phyloP scores from a whole-genome alignment of 2,888 invertebrate genomes.

The Seira ritae region DNA sequence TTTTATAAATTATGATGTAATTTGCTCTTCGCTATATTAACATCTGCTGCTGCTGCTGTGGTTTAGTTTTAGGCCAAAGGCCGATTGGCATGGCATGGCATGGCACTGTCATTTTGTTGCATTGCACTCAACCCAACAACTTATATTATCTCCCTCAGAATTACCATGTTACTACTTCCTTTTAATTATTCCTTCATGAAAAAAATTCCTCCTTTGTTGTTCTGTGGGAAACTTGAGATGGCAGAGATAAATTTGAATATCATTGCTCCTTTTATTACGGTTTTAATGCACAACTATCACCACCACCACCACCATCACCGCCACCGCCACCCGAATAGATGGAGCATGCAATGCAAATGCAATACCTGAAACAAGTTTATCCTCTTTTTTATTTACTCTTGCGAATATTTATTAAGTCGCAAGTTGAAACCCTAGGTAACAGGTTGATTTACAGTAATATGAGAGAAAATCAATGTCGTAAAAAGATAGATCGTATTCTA shows the following conservation, averaged over 20 bases:
- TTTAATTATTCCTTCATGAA: conserved; percentile 36
- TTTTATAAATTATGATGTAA: not conserved
- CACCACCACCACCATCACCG: not conserved
- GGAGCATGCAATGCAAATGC: no score
- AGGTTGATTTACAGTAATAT: no score
- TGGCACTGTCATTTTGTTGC: conserved; percentile 28
- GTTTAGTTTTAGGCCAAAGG: no score
- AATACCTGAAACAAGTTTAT: conserved; percentile 11
- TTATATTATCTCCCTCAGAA: conserved; percentile 24
- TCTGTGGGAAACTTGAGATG: not conserved
- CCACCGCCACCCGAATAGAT: not conserved
- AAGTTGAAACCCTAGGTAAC: no score
- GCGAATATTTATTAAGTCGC: not conserved
- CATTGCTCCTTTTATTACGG: not conserved
- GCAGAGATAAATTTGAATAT: not conserved
- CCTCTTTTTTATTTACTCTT: not conserved
- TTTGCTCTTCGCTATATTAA: not conserved
- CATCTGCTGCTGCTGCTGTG: no score
- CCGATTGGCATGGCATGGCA: no score
- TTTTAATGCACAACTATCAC: not conserved
- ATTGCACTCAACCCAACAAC: not conserved
- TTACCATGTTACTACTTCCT: conserved; percentile 27
- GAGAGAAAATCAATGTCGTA: no score
- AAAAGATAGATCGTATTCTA: no score
- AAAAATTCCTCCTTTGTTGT: not conserved